These are phyloP conservation scores for Calephelis virginiensis DNA, from an alignment of 1,140 invertebrate species.

Conservation along the genomic window DNA sequence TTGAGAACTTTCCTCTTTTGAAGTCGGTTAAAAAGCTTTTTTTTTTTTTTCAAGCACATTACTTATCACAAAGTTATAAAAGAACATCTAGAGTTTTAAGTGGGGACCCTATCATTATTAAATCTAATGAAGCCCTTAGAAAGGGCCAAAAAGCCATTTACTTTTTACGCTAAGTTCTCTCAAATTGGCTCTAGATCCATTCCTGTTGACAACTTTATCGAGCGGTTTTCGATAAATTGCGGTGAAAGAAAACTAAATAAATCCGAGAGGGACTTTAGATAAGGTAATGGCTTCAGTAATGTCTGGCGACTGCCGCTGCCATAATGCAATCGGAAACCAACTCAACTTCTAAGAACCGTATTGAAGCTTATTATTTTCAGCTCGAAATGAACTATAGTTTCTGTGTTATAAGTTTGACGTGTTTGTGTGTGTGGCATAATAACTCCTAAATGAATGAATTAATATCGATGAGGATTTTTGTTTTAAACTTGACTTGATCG, in stretches of 20 bases:
- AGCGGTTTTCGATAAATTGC: constrained; percentile 76
- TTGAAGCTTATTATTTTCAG: constrained; percentile 13
- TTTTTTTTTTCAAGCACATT: background rate
- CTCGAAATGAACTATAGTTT: constrained; percentile 1
- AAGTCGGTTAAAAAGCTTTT: too few relatives aligned
- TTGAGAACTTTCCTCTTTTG: too few relatives aligned
- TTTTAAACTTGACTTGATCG: too few relatives aligned
- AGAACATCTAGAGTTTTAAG: constrained; percentile 10
- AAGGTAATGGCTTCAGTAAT: constrained; percentile 76
- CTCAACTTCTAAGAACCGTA: constrained; percentile 47
- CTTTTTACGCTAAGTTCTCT: constrained; percentile 57
- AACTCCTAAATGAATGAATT: too few relatives aligned
- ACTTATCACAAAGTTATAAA: constrained; percentile 5
- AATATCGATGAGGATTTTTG: too few relatives aligned
- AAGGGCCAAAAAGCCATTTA: constrained; percentile 49
- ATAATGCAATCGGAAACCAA: constrained; percentile 72
- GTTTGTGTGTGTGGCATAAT: background rate
- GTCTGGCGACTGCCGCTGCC: constrained; percentile 63
- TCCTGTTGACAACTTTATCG: constrained; percentile 77
- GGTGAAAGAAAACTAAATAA: constrained; percentile 77
- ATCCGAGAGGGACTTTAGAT: constrained; percentile 76
- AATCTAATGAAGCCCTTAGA: constrained; percentile 26
- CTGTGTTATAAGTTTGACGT: background rate
- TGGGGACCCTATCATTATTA: constrained; percentile 18
- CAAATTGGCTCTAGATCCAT: constrained; percentile 64